These are phyloP conservation scores for Pelvicachromis taeniatus DNA, from an alignment of 2,113 vertebrate genomes.

Conservation along the genomic window DNA sequence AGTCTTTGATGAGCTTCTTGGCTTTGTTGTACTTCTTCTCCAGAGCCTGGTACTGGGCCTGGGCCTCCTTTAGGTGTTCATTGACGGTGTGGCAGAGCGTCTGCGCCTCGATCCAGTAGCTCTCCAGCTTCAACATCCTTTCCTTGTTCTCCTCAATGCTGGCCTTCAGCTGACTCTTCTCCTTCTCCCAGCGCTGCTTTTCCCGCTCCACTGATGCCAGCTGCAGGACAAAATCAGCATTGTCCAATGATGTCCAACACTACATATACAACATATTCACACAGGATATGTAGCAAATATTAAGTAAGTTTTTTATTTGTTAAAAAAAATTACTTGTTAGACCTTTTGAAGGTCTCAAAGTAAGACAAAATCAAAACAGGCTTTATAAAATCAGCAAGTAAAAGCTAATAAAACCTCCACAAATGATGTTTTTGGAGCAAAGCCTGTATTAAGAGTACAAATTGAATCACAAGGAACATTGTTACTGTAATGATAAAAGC, in stretches of 20 bases:
- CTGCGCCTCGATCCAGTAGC: slow-evolving; percentile 98
- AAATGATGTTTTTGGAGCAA: background rate
- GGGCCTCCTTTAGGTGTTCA: slow-evolving; percentile 96
- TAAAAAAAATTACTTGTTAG: fast-evolving
- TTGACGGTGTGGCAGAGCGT: slow-evolving; percentile 95
- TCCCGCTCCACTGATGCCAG: slow-evolving; percentile 91
- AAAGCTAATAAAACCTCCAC: background rate
- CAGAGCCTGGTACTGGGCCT: slow-evolving; percentile 92
- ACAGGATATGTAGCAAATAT: background rate
- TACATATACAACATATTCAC: background rate
- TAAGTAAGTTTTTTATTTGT: background rate
- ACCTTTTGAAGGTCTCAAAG: background rate
- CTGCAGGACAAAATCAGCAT: slow-evolving; percentile 57
- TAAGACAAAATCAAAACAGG: background rate
- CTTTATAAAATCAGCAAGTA: background rate
- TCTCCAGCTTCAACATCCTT: slow-evolving; percentile 95
- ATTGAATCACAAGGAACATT: background rate
- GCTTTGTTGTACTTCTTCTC: slow-evolving; percentile 99
- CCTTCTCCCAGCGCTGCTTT: slow-evolving; percentile 94
- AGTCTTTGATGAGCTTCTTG: slow-evolving; percentile 98
- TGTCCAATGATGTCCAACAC: background rate
- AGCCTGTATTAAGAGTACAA: background rate
- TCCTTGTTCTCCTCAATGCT: slow-evolving; percentile 98
- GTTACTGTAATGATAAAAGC: background rate
- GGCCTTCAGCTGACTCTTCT: slow-evolving; percentile 92